phyloP scores from a whole-genome alignment of 2,888 invertebrate genomes.

The Helobdella robusta region DNA sequence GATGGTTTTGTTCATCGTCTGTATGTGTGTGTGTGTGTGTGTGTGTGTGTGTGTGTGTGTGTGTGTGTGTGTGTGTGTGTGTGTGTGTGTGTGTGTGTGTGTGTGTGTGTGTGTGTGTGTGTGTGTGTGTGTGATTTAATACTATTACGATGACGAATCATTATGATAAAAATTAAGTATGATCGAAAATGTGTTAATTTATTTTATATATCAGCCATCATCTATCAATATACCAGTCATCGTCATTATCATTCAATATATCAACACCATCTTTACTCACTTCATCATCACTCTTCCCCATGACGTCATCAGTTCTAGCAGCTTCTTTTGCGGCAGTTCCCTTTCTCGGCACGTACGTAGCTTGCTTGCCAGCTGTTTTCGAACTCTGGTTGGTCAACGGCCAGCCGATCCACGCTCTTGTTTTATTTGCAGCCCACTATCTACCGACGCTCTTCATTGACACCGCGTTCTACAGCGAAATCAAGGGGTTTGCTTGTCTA shows the following conservation, averaged over 20 bases:
- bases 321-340: conserved; percentile 88
- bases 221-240: no score
- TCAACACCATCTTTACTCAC: no score
- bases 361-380: conserved; percentile 81
- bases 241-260: no score
- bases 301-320: conserved; percentile 69
- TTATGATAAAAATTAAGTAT: no score
- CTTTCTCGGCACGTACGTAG: conserved; percentile 88
- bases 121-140: no score
- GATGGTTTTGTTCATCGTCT: background rate
- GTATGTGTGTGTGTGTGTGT: background rate
- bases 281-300: no score
- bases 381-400: conserved; percentile 90
- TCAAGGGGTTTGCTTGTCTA: conserved; percentile 66
- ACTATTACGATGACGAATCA: no score
- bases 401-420: conserved; percentile 67
- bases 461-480: conserved; percentile 89
- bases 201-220: no score
- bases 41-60: background rate
- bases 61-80: no score
- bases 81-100: no score
- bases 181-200: no score
- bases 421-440: conserved; percentile 73
- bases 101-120: no score
- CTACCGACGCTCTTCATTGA: conserved; percentile 85